phyloP scores from a whole-genome alignment of 2,113 vertebrate species.

The Mystacornis crossleyi region DNA sequence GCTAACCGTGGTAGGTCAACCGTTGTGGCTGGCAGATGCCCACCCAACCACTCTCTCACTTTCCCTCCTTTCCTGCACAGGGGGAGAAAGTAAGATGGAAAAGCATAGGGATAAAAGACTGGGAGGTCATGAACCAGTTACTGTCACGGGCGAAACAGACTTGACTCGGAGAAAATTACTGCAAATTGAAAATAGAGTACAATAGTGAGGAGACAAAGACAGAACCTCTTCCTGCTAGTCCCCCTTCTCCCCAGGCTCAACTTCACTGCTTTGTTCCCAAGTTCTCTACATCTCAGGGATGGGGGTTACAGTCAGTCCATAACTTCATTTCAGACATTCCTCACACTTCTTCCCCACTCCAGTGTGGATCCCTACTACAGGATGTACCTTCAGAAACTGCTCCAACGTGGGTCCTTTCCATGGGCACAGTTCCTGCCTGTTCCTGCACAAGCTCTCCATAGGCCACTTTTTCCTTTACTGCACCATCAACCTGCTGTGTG shows the following conservation, averaged over 20 bases:
- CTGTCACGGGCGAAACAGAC: background rate
- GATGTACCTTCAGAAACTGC: background rate
- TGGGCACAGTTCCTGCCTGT: background rate
- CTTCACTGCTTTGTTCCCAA: background rate
- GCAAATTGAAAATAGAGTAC: background rate
- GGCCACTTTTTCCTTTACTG: background rate
- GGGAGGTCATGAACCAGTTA: background rate
- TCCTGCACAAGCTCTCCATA: background rate
- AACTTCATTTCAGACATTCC: background rate
- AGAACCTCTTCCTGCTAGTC: background rate
- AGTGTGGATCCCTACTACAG: background rate
- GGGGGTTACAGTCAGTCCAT: background rate
- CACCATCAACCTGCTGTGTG: background rate
- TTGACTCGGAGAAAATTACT: background rate
- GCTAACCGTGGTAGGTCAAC: background rate
- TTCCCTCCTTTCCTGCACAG: background rate
- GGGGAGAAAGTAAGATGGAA: background rate
- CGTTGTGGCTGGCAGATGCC: background rate
- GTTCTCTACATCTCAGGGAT: background rate
- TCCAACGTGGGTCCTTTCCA: background rate
- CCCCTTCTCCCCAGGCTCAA: background rate
- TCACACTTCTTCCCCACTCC: fast-evolving
- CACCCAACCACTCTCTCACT: background rate
- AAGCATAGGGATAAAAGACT: background rate
- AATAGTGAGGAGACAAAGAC: background rate